phyloP scores from a whole-genome alignment of 2,113 vertebrate species.

The human (Homo sapiens) region DNA sequence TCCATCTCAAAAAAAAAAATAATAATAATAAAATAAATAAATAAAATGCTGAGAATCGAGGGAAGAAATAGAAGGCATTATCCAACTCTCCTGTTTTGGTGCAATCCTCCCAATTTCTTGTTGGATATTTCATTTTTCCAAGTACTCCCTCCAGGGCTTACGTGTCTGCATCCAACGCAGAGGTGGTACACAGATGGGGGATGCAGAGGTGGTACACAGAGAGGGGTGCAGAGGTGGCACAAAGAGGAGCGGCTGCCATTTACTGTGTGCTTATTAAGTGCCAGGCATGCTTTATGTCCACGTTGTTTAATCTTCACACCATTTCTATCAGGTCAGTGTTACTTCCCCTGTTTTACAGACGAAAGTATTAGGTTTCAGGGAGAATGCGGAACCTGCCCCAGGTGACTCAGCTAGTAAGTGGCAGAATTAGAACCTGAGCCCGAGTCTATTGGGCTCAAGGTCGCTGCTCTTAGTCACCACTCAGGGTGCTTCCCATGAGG shows the following conservation, averaged over 20 bases:
- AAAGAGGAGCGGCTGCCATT: fast-evolving
- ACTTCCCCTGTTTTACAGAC: background rate
- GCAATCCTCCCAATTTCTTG: background rate
- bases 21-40: no score
- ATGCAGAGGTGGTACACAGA: no score
- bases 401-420: background rate
- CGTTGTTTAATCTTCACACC: background rate
- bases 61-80: background rate
- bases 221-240: no score
- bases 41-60: background rate
- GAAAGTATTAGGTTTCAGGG: background rate
- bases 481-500: fast-evolving
- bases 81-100: background rate
- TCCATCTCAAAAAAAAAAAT: no score
- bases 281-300: background rate
- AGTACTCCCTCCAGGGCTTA: background rate
- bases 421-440: background rate
- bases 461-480: background rate
- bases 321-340: background rate
- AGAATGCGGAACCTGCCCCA: background rate
- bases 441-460: background rate
- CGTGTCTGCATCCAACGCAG: fast-evolving
- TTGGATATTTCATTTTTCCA: background rate
- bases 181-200: no score
- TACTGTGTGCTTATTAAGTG: no score